Evolutionary conservation across 2,797 vertebrate genomes (phyloP).

Genomic region (Scleropages formosus): DNA sequence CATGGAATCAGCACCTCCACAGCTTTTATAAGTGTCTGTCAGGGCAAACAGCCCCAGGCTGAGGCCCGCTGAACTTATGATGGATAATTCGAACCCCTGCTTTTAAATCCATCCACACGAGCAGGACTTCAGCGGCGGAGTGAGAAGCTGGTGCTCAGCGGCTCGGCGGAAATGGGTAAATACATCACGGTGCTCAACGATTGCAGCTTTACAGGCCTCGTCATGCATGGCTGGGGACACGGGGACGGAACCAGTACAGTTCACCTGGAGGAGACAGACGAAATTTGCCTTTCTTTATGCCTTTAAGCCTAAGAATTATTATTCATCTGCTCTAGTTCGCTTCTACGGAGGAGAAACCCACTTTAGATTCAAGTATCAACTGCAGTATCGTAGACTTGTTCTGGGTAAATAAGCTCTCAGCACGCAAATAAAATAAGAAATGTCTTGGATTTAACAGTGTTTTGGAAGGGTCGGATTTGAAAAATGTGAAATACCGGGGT

Average conservation of each 20-base stretch:
- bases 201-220: conserved; percentile 30
- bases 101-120: background rate
- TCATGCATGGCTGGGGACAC: conserved; percentile 25
- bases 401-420: conserved; percentile 17
- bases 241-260: conserved; percentile 5
- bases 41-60: too few species aligned
- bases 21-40: too few species aligned
- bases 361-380: background rate
- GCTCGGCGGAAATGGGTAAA: conserved; percentile 34
- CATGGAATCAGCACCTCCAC: too few species aligned
- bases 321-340: conserved; percentile 1
- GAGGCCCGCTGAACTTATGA: too few species aligned
- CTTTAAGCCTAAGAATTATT: conserved; percentile 3
- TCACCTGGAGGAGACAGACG: background rate
- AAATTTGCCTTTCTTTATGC: background rate
- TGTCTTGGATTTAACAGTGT: conserved; percentile 31
- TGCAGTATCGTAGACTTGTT: background rate
- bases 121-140: background rate
- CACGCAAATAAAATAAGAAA: conserved; percentile 22
- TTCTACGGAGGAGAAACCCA: background rate
- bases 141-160: conserved; percentile 1
- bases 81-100: too few species aligned
- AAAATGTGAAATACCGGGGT: background rate
- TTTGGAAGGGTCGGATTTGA: conserved; percentile 34
- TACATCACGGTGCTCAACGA: conserved; percentile 32